Conservation (phyloP, 2,113 vertebrate species). For the Charina bottae region DNA sequence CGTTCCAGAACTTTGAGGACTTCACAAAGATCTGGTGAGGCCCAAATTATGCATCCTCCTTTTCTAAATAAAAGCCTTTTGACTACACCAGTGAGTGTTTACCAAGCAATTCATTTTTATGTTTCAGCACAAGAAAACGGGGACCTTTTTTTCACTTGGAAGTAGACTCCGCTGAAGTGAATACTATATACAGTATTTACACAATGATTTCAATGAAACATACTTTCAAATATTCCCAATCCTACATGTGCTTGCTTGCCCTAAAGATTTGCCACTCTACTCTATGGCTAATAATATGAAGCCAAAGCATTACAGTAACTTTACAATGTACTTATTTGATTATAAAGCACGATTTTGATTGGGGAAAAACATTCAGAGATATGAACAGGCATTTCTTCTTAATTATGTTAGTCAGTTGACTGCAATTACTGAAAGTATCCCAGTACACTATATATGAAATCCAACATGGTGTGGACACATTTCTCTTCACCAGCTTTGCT, state of each 20-base stretch:
- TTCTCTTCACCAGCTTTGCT: too few species aligned
- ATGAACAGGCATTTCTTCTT: too few species aligned
- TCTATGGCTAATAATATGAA: not conserved
- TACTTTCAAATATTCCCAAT: not conserved
- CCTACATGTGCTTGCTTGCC: not conserved
- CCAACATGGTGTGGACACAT: too few species aligned
- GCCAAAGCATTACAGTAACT: not conserved
- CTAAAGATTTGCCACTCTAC: not conserved
- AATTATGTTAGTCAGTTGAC: too few species aligned
- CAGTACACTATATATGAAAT: too few species aligned
- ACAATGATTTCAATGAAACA: not conserved
- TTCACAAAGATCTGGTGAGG: too few species aligned
- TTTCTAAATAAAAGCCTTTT: conserved; percentile 13
- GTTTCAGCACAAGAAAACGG: not conserved
- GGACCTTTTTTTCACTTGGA: not conserved
- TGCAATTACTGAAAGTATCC: too few species aligned
- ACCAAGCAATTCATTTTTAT: not conserved
- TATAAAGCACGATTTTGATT: too few species aligned
- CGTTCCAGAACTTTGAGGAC: not conserved
- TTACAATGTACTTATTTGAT: not conserved
- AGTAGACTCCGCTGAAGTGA: not conserved
- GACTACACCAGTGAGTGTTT: not conserved
- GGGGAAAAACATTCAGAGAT: too few species aligned
- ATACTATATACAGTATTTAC: not conserved
- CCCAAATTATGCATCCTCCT: not conserved